Evolutionary conservation across 2,113 vertebrate genomes (phyloP), one percentile per base, ranked within the genome.

Genomic region (Caracal caracal): DNA sequence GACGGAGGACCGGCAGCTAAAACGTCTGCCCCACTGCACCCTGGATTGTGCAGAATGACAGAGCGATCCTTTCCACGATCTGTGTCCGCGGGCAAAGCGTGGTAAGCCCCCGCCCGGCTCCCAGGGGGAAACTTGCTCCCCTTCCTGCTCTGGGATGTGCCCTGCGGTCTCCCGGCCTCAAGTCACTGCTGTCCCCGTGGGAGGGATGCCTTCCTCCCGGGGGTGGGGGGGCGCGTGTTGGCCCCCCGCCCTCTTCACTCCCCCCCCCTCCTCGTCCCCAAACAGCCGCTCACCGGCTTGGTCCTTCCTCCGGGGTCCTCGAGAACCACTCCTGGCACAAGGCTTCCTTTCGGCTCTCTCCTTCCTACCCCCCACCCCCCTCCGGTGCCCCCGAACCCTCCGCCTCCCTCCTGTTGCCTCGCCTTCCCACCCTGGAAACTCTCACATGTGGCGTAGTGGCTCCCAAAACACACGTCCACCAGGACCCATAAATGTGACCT

Each of bases 31-130:
- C 6, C 0, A 0, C 0, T 0, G 61, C 3, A 0, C 59, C 53
- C 79, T 10, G 47, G 30, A 10, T 0, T 0, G 1, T 4, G 82
- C 78, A 16, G 78, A 1, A 2, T 2, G 3, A 33, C 2, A 20
- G 35, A 43, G n/a, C 6, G 26, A 3, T 35, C 28, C 65, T 33
- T 11, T 30, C 12, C 4, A 4, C 2, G 0, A 10, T 26, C 24
- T 0, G 1, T 0, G 10, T 37, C 78, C 24, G 17, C 0, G 1
- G n/a, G 65, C 26, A 4, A 35, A n/a, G 8, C n/a, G 2, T 0
- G 11, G 40, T 2, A 9, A 19, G 79, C 56, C 35, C 9, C 28
- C 20, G 68, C 35, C 43, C 51, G 9, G 59, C 28, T 68, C 43
- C 35, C 2, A 22, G 35, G 26, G 26, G 24, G 37, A 33, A 35